These are phyloP conservation scores for Epizoanthus illoricatus DNA, from an alignment of 92 coral and sea anemone species.

Conservation along the genomic window DNA sequence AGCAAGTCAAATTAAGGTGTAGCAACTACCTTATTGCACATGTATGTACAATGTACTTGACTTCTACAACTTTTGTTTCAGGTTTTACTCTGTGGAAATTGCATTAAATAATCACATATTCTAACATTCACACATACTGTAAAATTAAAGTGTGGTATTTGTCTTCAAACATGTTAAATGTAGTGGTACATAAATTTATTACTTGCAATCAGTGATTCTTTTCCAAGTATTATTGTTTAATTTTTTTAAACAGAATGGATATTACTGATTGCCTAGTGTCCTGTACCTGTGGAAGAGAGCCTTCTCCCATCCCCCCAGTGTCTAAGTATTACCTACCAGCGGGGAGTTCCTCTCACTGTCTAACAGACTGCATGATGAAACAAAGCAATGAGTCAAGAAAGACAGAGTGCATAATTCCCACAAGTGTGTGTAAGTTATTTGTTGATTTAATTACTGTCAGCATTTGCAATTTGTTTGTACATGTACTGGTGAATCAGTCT, in stretches of 20 bases:
- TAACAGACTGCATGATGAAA: conserved; percentile 34
- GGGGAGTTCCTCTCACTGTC: conserved; percentile 16
- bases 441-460: neutral
- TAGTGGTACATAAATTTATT: neutral
- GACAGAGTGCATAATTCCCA: conserved; percentile 2
- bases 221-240: neutral
- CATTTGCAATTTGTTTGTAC: too few species aligned
- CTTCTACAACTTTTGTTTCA: too few species aligned
- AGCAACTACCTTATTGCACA: too few species aligned
- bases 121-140: neutral
- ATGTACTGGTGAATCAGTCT: too few species aligned
- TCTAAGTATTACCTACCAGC: conserved; percentile 32
- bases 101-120: neutral
- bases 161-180: too few species aligned
- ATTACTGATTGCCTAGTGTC: conserved; percentile 59
- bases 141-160: neutral
- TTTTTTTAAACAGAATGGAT: conserved; percentile 47
- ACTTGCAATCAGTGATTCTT: neutral
- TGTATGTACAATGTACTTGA: too few species aligned
- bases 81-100: too few species aligned
- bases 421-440: conserved; percentile 4
- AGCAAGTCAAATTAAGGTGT: too few species aligned
- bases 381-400: conserved; percentile 28
- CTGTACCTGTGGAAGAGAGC: conserved; percentile 65
- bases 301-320: conserved; percentile 31